Base-by-base conservation (phyloP, 2,113 vertebrate genomes). In the Microcebus lehilahytsara region DNA sequence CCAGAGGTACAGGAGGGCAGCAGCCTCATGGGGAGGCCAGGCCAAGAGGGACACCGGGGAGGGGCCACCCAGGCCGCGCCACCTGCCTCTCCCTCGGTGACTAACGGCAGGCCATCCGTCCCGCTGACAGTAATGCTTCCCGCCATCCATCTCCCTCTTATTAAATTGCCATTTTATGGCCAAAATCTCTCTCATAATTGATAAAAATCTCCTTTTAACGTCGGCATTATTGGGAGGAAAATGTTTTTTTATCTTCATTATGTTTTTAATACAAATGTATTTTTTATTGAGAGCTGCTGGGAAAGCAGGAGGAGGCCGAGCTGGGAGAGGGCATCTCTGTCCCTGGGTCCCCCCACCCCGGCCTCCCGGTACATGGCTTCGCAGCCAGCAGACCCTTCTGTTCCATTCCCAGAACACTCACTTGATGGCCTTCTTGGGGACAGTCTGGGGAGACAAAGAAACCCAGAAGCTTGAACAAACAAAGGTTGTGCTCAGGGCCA, bases 201-300 rank as follows among this genome's bases (percentile, higher is more conserved):
- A 99, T 98, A 98, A 98, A 98, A 98, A 99, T 99, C 98, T 99
- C 96, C 97, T 97, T 98, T 98, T 98, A 98, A 98, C 98, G 97
- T 97, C 17, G 0, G 11, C 95, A 96, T 98, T 98, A 98, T 97
- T 98, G 97, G 96, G 97, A 74, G 40, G 4, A 94, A 97, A 98
- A 97, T 58, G 95, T 49, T 96, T 98, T 98, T 98, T 98, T 98
- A 98, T 97, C 94, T 84, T 98, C 97, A 98, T 98, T 98, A 98
- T 60, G 96, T 96, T 98, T 99, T 98, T 98, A 98, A 98, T 98
- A 98, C 97, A 98, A 98, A 98, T 98, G 97, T 88, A 89, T 0
- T 97, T 98, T 98, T 98, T 97, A 98, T 97, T 97, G 97, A 97
- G 1, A 91, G 93, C 97, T 98, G 85, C 96, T 97, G 97, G 97